phyloP scores from a whole-genome alignment of 1,140 invertebrate genomes.

The Antheraea mylitta region DNA sequence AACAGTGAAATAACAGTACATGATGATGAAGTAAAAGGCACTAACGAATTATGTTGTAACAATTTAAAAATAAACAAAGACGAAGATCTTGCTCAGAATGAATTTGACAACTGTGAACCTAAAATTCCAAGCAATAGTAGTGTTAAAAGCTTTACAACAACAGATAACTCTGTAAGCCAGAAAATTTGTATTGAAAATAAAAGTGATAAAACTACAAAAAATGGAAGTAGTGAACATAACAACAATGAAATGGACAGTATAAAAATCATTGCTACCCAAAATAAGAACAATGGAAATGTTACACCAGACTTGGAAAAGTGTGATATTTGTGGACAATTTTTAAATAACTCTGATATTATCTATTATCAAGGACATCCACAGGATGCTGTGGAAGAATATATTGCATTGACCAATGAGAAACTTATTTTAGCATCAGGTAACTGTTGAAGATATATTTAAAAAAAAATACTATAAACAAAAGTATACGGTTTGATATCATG shows the following conservation, averaged over 20 bases:
- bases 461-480: too few relatives aligned
- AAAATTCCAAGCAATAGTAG: neutral
- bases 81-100: constrained; percentile 19
- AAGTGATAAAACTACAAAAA: neutral
- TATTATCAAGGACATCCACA: constrained; percentile 87
- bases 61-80: constrained; percentile 4
- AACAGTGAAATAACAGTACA: neutral
- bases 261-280: constrained; percentile 19
- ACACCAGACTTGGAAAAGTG: constrained; percentile 54
- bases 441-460: neutral
- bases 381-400: constrained; percentile 86
- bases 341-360: constrained; percentile 83
- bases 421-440: constrained; percentile 85
- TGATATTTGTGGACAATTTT: constrained; percentile 78
- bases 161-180: neutral
- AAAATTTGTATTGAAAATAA: constrained; percentile 2
- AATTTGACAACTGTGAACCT: neutral
- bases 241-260: constrained; percentile 20
- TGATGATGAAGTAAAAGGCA: neutral
- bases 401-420: constrained; percentile 88
- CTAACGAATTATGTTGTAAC: neutral
- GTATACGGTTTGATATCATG: too few relatives aligned
- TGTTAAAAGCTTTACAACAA: neutral
- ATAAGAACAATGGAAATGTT: constrained; percentile 8
- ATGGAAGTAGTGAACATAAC: neutral